phyloP scores from a whole-genome alignment of 2,888 invertebrate genomes.

The Augiades crinisus region DNA sequence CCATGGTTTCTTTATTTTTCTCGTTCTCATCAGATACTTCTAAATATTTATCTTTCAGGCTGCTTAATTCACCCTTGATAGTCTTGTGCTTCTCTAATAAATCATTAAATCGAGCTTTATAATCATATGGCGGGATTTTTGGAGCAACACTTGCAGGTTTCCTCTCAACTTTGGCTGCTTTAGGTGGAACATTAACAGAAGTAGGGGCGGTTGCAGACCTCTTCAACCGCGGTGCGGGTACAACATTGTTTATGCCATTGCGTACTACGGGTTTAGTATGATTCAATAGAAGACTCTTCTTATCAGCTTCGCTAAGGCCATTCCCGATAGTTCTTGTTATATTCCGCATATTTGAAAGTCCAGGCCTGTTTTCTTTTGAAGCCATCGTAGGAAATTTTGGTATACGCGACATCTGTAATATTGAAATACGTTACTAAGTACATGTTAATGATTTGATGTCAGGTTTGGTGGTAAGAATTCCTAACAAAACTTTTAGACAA shows the following conservation, averaged over 20 bases:
- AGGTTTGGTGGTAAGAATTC: too few species aligned
- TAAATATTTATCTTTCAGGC: slow-evolving; percentile 75
- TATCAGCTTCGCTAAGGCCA: slow-evolving; percentile 65
- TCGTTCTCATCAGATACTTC: slow-evolving; percentile 78
- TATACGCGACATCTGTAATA: slow-evolving; percentile 72
- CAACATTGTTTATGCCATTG: slow-evolving; percentile 36
- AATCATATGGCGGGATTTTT: slow-evolving; percentile 83
- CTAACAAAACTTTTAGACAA: too few species aligned
- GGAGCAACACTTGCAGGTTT: slow-evolving; percentile 67
- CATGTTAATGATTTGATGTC: too few species aligned
- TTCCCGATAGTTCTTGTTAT: slow-evolving; percentile 52
- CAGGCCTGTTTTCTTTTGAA: slow-evolving; percentile 64
- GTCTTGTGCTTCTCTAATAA: slow-evolving; percentile 81
- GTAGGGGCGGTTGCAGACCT: slow-evolving; percentile 61
- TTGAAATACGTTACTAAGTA: too few species aligned
- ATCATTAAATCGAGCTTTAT: slow-evolving; percentile 83
- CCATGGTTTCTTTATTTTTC: slow-evolving; percentile 62
- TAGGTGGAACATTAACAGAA: slow-evolving; percentile 46
- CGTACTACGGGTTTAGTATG: slow-evolving; percentile 58
- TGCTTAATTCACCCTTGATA: slow-evolving; percentile 75
- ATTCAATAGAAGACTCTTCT: slow-evolving; percentile 61
- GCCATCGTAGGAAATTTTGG: slow-evolving; percentile 58
- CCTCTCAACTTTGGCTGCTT: slow-evolving; percentile 60
- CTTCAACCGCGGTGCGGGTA: slow-evolving; percentile 57
- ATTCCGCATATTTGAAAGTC: slow-evolving; percentile 48